These are phyloP conservation scores for Philhelius pedissequus DNA, from an alignment of 2,888 invertebrate species.

Conservation along the genomic window DNA sequence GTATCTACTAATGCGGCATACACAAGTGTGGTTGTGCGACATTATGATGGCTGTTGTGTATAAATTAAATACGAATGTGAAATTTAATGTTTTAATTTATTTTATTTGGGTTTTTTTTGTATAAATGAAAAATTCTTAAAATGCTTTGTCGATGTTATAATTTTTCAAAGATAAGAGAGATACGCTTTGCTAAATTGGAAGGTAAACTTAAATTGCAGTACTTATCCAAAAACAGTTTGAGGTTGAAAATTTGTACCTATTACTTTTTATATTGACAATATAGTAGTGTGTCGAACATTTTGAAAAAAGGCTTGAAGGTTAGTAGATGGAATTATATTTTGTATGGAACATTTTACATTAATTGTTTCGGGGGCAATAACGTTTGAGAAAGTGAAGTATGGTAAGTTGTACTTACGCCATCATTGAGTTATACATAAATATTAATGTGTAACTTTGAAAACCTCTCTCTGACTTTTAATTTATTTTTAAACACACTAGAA, in stretches of 20 bases:
- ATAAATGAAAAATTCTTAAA: not conserved
- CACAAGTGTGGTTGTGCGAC: not conserved
- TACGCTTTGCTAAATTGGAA: not conserved
- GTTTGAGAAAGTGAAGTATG: no score
- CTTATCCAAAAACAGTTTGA: not conserved
- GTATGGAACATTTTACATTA: not conserved
- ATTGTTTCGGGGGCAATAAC: not conserved
- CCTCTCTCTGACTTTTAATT: no score
- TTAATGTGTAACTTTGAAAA: no score
- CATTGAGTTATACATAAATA: no score
- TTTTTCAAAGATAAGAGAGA: not conserved
- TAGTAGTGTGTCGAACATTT: no score
- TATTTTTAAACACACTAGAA: no score
- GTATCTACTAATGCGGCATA: not conserved
- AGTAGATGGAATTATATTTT: slow-evolving; percentile 35
- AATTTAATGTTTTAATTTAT: slow-evolving; percentile 11
- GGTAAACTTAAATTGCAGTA: not conserved
- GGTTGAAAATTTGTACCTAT: not conserved
- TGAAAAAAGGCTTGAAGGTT: slow-evolving; percentile 13
- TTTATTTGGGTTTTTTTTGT: not conserved
- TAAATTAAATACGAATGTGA: slow-evolving; percentile 2
- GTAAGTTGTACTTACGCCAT: no score
- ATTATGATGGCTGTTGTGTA: slow-evolving; percentile 35
- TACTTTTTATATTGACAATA: no score
- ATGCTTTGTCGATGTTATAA: not conserved